Conservation (phyloP, 2,797 vertebrate species). For the Hydrophis major region DNA sequence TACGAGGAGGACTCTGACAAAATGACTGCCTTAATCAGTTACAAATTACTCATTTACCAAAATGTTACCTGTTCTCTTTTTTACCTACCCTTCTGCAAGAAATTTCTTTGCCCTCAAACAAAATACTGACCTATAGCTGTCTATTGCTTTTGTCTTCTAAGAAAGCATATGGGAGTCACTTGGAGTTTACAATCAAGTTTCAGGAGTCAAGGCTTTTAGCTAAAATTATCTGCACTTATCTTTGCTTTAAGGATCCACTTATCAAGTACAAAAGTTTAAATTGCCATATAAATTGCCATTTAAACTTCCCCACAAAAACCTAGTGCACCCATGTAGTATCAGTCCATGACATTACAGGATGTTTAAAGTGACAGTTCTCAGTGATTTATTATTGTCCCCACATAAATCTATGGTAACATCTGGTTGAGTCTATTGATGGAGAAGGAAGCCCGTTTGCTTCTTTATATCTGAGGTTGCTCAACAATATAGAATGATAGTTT, state of each 20-base stretch:
- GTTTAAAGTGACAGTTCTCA: neutral
- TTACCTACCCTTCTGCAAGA: neutral
- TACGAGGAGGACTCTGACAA: neutral
- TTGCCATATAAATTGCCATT: neutral
- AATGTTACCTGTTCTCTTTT: neutral
- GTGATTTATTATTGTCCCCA: neutral
- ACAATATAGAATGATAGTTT: neutral
- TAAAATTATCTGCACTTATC: neutral
- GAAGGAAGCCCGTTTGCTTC: neutral
- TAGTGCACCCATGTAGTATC: neutral
- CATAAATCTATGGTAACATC: neutral
- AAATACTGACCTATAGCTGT: neutral
- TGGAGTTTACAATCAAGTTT: neutral
- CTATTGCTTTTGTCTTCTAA: neutral
- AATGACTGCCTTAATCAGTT: neutral
- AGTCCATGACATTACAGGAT: neutral
- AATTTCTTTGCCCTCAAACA: neutral
- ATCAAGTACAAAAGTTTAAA: neutral
- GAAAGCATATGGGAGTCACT: neutral
- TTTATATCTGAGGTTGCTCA: neutral
- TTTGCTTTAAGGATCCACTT: neutral
- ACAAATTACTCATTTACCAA: neutral
- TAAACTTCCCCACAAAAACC: neutral
- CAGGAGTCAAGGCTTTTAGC: neutral
- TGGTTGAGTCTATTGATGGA: neutral